Evolutionary conservation across 2,888 invertebrate genomes (phyloP).

Genomic region (Drosophila differens): DNA sequence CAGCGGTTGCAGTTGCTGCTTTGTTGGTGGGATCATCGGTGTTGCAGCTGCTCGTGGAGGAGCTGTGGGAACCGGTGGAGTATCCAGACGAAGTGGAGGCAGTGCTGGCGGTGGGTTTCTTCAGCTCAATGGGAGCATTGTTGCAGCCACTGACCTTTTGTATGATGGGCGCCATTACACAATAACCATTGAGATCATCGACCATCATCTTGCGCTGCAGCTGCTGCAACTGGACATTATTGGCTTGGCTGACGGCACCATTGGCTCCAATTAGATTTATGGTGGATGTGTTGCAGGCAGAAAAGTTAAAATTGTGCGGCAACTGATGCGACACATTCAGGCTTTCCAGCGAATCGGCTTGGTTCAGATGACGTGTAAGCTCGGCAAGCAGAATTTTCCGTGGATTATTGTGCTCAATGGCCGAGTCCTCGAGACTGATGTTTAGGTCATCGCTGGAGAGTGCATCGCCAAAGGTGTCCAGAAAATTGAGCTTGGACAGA

Average conservation of each 20-base stretch:
- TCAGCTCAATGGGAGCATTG: constrained; percentile 11
- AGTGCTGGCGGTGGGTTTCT: constrained; percentile 54
- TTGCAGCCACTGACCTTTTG: constrained; percentile 51
- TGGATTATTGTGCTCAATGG: constrained; percentile 50
- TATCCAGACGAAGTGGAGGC: constrained; percentile 81
- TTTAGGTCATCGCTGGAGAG: constrained; percentile 69
- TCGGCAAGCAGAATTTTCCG: constrained; percentile 46
- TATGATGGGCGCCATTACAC: constrained; percentile 84
- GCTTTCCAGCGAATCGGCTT: constrained; percentile 73
- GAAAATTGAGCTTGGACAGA: constrained; percentile 82
- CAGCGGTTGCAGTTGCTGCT: background rate
- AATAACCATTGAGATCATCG: constrained; percentile 84
- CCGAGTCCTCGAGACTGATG: constrained; percentile 74
- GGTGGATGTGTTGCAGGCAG: constrained; percentile 84
- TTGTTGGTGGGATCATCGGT: constrained; percentile 50
- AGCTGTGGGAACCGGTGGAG: constrained; percentile 76
- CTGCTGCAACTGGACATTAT: constrained; percentile 34
- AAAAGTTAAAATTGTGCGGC: constrained; percentile 84
- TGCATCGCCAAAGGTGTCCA: constrained; percentile 78
- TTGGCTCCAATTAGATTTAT: constrained; percentile 84
- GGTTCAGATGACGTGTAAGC: constrained; percentile 51
- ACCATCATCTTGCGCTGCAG: constrained; percentile 73
- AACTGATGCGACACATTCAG: constrained; percentile 84
- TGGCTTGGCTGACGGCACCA: constrained; percentile 71
- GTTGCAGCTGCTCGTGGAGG: constrained; percentile 74